phyloP scores from a whole-genome alignment of 2,888 invertebrate species.

The Balanococcus diminutus region DNA sequence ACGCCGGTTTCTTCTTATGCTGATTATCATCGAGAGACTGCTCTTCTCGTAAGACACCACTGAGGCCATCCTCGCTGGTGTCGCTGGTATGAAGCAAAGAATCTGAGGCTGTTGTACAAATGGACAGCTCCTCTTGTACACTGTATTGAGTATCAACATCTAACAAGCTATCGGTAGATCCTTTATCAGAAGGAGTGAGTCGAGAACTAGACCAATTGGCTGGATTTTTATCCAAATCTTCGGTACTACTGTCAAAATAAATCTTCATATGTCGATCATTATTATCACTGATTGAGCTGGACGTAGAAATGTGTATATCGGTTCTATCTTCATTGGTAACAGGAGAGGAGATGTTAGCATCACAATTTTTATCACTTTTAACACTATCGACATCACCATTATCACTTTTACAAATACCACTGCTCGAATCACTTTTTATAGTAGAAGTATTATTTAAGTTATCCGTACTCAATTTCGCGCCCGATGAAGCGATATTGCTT shows the following conservation, averaged over 20 bases:
- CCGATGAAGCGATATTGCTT: constrained; percentile 17
- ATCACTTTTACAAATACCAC: constrained; percentile 45
- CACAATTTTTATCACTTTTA: constrained; percentile 47
- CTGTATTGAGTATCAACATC: constrained; percentile 57
- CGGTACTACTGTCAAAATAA: constrained; percentile 56
- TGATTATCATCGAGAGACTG: constrained; percentile 32
- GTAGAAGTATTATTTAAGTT: background rate
- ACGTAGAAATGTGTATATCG: constrained; percentile 46
- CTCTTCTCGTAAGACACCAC: constrained; percentile 47
- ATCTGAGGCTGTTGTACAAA: constrained; percentile 57
- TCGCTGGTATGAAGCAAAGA: constrained; percentile 57
- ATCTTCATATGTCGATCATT: constrained; percentile 27
- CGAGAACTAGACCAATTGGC: background rate
- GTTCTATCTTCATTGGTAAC: constrained; percentile 53
- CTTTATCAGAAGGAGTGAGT: constrained; percentile 57
- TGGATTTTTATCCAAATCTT: constrained; percentile 55
- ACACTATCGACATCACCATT: constrained; percentile 18
- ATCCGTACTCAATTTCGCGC: constrained; percentile 20
- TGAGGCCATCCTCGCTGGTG: constrained; percentile 56
- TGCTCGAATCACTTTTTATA: constrained; percentile 13
- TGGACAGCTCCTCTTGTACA: constrained; percentile 56
- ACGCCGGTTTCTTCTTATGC: constrained; percentile 57
- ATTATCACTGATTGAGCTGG: background rate
- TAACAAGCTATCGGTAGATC: constrained; percentile 58
- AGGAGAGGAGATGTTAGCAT: background rate